A percentile compares a stretch with the other conserved stretches of the same genome.
phyloP scores from a whole-genome alignment of 1,140 invertebrate species.

The Drosophila kanapiae region DNA sequence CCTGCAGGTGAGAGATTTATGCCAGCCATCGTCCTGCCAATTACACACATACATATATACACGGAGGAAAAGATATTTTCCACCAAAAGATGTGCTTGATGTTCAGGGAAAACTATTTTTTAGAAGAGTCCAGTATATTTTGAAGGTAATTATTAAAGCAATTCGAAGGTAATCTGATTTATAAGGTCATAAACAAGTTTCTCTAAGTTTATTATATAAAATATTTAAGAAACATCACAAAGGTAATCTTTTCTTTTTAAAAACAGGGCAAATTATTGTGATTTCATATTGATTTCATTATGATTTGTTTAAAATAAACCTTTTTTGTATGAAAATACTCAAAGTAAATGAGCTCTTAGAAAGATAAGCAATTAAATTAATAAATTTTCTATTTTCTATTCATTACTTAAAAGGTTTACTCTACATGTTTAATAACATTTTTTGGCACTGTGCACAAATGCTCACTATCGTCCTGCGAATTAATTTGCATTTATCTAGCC shows the following conservation, averaged over 20 bases:
- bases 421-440: not conserved
- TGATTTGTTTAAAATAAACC: not conserved
- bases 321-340: not conserved
- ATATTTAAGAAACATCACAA: not conserved
- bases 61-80: not conserved
- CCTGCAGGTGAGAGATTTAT: slow-evolving; percentile 76
- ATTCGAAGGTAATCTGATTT: fast-evolving
- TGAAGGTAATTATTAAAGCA: not conserved
- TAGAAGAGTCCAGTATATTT: not conserved
- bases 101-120: not conserved
- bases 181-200: not conserved
- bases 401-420: not conserved
- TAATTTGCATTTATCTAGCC: slow-evolving; percentile 48
- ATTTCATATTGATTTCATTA: not conserved
- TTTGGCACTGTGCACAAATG: slow-evolving; percentile 5
- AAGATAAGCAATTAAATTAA: not conserved
- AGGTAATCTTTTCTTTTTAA: no score
- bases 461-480: slow-evolving; percentile 12
- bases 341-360: not conserved
- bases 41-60: slow-evolving; percentile 25
- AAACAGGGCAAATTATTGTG: no score
- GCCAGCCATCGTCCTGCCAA: slow-evolving; percentile 54
- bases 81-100: no score
- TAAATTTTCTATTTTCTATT: not conserved
- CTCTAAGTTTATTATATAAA: no score